These are phyloP conservation scores for Aurelia sp. DNA, from an alignment of 30 jellyfish, hydroid and myxozoan species.

Conservation along the genomic window DNA sequence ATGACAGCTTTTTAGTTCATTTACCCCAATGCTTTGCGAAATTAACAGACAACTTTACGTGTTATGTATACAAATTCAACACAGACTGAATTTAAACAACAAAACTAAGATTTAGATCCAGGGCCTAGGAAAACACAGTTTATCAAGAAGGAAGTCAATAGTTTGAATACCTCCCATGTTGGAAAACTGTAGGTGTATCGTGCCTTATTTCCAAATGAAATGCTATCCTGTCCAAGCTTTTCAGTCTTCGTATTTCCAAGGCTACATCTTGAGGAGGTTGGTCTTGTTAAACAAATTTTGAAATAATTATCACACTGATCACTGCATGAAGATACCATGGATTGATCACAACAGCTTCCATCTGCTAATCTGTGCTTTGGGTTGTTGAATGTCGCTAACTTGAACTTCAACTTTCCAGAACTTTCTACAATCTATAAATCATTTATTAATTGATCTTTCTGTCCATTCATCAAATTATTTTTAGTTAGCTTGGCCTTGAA, in stretches of 20 bases:
- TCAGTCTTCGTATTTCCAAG: constrained; percentile 43
- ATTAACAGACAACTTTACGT: too few relatives aligned
- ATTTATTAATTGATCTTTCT: not conserved
- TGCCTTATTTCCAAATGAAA: constrained; percentile 30
- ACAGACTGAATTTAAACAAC: too few relatives aligned
- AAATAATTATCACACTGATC: constrained; percentile 66
- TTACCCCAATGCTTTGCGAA: too few relatives aligned
- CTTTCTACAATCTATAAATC: constrained; percentile 9
- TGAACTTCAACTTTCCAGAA: constrained; percentile 42
- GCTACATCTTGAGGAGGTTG: constrained; percentile 34
- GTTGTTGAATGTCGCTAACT: constrained; percentile 46
- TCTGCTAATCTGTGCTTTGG: constrained; percentile 39
- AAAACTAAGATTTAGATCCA: too few relatives aligned
- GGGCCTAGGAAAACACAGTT: too few relatives aligned
- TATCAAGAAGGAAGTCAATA: too few relatives aligned
- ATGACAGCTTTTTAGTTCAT: too few relatives aligned
- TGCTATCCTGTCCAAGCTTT: constrained; percentile 46
- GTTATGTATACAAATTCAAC: too few relatives aligned
- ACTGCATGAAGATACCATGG: not conserved
- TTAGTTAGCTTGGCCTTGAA: too few relatives aligned
- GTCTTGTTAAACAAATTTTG: constrained; percentile 64
- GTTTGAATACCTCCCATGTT: constrained; percentile 59
- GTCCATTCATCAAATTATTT: too few relatives aligned
- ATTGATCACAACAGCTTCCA: constrained; percentile 59
- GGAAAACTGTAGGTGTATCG: constrained; percentile 23